Conservation (phyloP, 2,113 vertebrate species). For the Andinoacara biseriatus region DNA sequence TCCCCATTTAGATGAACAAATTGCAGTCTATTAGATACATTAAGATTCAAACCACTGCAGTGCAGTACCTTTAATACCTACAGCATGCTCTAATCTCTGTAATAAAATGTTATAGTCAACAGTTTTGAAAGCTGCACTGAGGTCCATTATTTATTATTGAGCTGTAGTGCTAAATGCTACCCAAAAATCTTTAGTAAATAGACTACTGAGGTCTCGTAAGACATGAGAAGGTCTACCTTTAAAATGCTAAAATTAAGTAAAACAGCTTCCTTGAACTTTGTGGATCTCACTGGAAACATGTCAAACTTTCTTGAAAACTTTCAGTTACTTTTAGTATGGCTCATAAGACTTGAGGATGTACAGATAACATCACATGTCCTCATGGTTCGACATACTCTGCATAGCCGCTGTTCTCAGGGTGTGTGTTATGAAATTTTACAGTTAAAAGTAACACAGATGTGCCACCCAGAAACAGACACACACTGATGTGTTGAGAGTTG, state of each 20-base stretch:
- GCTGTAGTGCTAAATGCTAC: background rate
- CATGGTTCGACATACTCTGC: background rate
- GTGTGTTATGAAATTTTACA: constrained; percentile 1
- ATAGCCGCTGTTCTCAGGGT: background rate
- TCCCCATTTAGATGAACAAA: too few relatives aligned
- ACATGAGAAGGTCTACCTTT: background rate
- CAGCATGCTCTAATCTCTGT: too few relatives aligned
- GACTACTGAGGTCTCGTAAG: background rate
- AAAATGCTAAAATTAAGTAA: background rate
- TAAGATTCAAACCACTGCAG: too few relatives aligned
- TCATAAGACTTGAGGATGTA: background rate
- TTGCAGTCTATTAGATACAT: too few relatives aligned
- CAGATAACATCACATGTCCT: background rate
- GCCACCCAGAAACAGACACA: background rate
- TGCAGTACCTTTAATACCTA: too few relatives aligned
- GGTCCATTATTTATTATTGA: background rate
- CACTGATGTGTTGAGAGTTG: constrained; percentile 36
- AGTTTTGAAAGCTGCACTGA: too few relatives aligned
- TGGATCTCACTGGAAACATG: background rate
- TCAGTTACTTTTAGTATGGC: background rate
- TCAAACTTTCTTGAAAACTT: background rate
- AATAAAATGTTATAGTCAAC: too few relatives aligned
- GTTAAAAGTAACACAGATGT: constrained; percentile 19
- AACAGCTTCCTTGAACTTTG: background rate
- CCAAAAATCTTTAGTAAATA: background rate